Evolutionary conservation across 2,888 invertebrate genomes (phyloP), one percentile per base, ranked within the genome.

Genomic region (Colostygia pectinataria): DNA sequence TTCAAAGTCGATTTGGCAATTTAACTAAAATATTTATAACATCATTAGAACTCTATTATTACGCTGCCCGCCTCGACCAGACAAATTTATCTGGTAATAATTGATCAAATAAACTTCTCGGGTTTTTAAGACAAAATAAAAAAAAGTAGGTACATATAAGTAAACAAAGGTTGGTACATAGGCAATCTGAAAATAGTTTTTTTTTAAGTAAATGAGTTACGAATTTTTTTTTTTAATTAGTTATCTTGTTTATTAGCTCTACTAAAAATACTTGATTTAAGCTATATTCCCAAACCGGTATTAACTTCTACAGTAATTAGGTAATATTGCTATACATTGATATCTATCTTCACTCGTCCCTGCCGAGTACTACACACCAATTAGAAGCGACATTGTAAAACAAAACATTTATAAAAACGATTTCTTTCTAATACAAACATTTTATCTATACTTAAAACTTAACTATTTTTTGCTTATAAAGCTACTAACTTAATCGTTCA

Each of bases 321-420:
- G 45, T 46, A 51, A 65, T 83, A 81, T 80, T 78, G 76, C 83
- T 83, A 84, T 81, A 84, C 79, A 86, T 78, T 77, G 73, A 84
- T 63, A 72, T n/a, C 86, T 82, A 84, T 73, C 36, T 57, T 59
- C 65, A 59, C 20, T 20, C 20, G 71, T 75, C 65, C 61, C 65
- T 66, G 71, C 58, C 37, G 47, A 63, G 53, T 46, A 38, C 65
- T 51, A 68, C 71, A 70, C 68, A 73, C 65, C 60, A 59, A 42
- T 67, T 61, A 60, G 43, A 72, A 75, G 74, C 74, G 67, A 60
- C 20, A 51, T 47, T 32, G 59, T 57, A 52, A 25, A 53, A 53
- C 53, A 44, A 45, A 55, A 52, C 7, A 14, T 47, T 59, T 55
- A 57, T 54, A 50, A 56, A 65, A 65, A 63, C 47, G 66, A 61